Percentiles rank a stretch among this genome's conserved stretches.
Evolutionary conservation across 2,113 vertebrate genomes (phyloP).

Genomic region (Pantherophis guttatus): DNA sequence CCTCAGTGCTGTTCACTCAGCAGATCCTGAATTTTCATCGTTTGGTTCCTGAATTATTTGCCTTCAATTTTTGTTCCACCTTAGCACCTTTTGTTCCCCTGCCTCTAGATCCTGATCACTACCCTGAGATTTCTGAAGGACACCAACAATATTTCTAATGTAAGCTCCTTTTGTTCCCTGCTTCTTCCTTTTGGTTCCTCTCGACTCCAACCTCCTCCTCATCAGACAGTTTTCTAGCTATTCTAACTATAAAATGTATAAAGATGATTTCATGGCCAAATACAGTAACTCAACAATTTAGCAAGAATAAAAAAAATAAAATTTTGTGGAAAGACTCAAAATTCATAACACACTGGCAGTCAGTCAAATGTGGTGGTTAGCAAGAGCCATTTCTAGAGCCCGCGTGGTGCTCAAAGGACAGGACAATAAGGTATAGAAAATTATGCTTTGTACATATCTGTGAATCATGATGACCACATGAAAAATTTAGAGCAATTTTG

Average conservation of each 20-base stretch:
- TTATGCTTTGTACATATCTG: not conserved
- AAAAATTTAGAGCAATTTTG: not conserved
- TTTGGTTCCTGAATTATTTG: not conserved
- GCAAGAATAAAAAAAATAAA: not conserved
- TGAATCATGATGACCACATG: not conserved
- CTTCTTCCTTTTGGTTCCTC: not conserved
- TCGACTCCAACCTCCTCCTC: not conserved
- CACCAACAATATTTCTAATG: not conserved
- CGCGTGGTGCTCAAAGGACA: not conserved
- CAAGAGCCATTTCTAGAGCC: not conserved
- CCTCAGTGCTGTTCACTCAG: not conserved
- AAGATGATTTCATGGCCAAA: not conserved
- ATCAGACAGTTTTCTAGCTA: not conserved
- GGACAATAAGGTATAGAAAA: not conserved
- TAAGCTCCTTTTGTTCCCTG: not conserved
- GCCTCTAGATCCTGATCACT: no score
- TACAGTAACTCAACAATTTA: not conserved
- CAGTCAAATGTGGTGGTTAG: not conserved
- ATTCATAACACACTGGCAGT: not conserved
- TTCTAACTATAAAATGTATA: not conserved
- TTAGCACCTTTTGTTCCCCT: no score
- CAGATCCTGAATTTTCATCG: not conserved
- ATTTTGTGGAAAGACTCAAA: not conserved
- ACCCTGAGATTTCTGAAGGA: no score
- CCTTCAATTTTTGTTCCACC: not conserved